These are phyloP conservation scores for Aphodius sticticus DNA, from an alignment of 2,888 invertebrate genomes.

Conservation along the genomic window DNA sequence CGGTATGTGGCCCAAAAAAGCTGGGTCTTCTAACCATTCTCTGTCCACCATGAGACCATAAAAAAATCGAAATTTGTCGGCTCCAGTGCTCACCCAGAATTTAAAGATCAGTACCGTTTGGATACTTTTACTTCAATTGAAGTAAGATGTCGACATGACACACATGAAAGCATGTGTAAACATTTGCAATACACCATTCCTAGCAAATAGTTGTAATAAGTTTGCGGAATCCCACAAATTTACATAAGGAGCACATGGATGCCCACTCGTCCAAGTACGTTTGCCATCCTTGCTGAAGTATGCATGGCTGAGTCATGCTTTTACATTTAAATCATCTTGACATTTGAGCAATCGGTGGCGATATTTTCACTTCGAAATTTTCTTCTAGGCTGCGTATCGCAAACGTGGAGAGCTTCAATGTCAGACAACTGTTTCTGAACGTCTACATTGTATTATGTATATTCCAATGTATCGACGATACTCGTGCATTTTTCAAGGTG, in stretches of 20 bases:
- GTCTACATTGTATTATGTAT: neutral
- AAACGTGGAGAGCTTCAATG: neutral
- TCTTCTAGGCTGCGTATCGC: constrained; percentile 4
- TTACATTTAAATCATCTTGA: constrained; percentile 4
- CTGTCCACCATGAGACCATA: no score
- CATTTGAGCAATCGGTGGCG: neutral
- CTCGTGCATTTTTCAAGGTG: neutral
- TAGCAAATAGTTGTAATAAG: neutral
- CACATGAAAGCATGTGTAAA: no score
- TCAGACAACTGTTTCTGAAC: neutral
- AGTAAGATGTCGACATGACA: no score
- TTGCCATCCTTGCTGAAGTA: neutral
- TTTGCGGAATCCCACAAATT: neutral
- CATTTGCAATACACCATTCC: no score
- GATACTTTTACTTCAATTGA: no score
- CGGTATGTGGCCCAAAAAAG: no score
- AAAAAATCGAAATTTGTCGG: no score
- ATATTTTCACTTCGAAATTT: neutral
- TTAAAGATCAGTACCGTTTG: no score
- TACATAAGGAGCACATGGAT: neutral
- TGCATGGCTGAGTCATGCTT: neutral
- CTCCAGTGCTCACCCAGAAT: no score
- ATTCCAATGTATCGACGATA: neutral
- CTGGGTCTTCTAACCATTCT: no score
- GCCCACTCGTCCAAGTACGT: neutral